These are phyloP conservation scores for Protobothrops flavoviridis DNA, from an alignment of 2,113 vertebrate genomes.

Conservation along the genomic window DNA sequence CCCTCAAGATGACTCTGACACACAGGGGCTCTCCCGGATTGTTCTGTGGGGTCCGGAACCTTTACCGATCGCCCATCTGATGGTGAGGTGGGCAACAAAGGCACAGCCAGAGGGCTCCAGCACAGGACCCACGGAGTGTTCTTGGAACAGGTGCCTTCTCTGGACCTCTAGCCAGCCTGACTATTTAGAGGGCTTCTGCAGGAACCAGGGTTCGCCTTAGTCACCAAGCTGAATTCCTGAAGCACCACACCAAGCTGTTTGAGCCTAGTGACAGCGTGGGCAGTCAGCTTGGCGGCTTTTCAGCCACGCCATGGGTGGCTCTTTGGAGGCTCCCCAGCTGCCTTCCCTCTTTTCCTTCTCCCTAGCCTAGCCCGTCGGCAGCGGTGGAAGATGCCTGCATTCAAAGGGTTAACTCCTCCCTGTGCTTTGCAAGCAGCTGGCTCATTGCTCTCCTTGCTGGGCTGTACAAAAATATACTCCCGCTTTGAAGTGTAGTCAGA, in stretches of 20 bases:
- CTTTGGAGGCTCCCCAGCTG: neutral
- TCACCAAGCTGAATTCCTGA: neutral
- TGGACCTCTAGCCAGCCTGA: conserved; percentile 32
- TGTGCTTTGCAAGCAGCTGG: conserved; percentile 76
- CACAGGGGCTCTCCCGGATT: neutral
- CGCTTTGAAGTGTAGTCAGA: conserved; percentile 75
- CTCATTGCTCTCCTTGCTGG: conserved; percentile 75
- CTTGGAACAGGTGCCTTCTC: conserved; percentile 51
- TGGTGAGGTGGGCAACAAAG: neutral
- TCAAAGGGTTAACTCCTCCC: conserved; percentile 66
- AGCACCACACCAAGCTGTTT: neutral
- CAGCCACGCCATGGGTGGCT: neutral
- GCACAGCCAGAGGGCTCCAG: neutral
- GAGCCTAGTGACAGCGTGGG: no score
- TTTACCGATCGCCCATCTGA: neutral
- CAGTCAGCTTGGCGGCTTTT: neutral
- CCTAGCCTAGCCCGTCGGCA: neutral
- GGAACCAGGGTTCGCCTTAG: conserved; percentile 20
- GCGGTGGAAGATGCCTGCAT: neutral
- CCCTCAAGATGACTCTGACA: neutral
- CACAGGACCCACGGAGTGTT: conserved; percentile 23
- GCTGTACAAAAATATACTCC: conserved; percentile 81
- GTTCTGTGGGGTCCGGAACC: neutral
- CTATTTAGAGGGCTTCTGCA: conserved; percentile 44
- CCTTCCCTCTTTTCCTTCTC: neutral